Evolutionary conservation across 2,113 vertebrate genomes (phyloP).

Genomic region (Spilogale gracilis): DNA sequence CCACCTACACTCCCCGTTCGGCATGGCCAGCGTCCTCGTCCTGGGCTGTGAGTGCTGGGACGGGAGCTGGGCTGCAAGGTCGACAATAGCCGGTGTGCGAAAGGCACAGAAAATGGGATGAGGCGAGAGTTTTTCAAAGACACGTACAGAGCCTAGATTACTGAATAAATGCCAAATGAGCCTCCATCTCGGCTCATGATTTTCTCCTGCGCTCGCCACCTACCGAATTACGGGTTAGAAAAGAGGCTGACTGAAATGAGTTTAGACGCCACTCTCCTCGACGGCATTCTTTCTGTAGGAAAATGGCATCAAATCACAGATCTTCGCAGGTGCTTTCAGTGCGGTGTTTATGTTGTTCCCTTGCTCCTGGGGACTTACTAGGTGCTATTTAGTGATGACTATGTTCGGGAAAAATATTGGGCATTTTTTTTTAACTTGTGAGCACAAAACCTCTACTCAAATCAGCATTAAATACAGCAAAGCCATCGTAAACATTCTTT

Average conservation of each 20-base stretch:
- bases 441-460: background rate
- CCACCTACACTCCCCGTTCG: too few species aligned
- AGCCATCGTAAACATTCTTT: background rate
- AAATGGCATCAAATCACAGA: background rate
- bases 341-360: background rate
- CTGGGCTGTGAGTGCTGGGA: too few species aligned
- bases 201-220: background rate
- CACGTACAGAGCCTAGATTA: too few species aligned
- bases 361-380: background rate
- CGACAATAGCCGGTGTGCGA: background rate
- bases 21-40: background rate
- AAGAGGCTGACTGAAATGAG: background rate
- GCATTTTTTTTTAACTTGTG: background rate
- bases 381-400: background rate
- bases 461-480: background rate
- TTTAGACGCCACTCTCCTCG: background rate
- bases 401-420: background rate
- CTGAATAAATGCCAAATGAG: background rate
- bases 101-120: background rate
- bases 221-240: background rate
- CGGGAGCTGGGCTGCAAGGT: background rate
- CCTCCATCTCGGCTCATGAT: rapidly evolving
- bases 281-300: background rate
- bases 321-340: background rate
- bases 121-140: background rate